These are phyloP conservation scores for Homarus gammarus DNA, from an alignment of 2,888 invertebrate genomes.

Conservation along the genomic window DNA sequence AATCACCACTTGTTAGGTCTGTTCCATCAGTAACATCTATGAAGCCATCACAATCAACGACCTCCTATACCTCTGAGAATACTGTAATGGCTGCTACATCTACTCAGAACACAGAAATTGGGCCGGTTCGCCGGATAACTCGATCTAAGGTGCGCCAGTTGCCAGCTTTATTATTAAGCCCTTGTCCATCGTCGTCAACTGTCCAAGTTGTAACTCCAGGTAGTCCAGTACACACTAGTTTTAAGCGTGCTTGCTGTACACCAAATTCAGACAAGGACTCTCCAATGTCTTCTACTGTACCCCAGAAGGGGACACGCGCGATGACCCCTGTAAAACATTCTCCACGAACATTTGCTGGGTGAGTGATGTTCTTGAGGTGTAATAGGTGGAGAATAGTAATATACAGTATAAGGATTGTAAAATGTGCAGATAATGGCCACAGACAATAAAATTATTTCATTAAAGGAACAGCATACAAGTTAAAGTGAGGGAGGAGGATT, in stretches of 20 bases:
- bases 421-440: no score
- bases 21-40: conserved; percentile 18
- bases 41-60: background rate
- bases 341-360: conserved; percentile 3
- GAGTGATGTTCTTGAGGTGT: background rate
- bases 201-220: background rate
- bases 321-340: conserved; percentile 10
- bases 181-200: background rate
- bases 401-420: no score
- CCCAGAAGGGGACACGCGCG: background rate
- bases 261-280: conserved; percentile 5
- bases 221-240: background rate
- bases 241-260: conserved; percentile 7
- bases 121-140: conserved; percentile 4
- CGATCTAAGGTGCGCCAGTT: conserved; percentile 23
- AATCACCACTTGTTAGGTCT: conserved; percentile 3
- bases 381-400: no score
- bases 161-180: background rate
- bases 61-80: background rate
- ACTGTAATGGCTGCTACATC: background rate
- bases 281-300: background rate
- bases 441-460: no score
- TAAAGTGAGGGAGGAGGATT: no score
- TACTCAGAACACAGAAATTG: background rate
- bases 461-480: no score